Base-by-base conservation (phyloP, 2,888 invertebrate genomes). In the Machimus rusticus region DNA sequence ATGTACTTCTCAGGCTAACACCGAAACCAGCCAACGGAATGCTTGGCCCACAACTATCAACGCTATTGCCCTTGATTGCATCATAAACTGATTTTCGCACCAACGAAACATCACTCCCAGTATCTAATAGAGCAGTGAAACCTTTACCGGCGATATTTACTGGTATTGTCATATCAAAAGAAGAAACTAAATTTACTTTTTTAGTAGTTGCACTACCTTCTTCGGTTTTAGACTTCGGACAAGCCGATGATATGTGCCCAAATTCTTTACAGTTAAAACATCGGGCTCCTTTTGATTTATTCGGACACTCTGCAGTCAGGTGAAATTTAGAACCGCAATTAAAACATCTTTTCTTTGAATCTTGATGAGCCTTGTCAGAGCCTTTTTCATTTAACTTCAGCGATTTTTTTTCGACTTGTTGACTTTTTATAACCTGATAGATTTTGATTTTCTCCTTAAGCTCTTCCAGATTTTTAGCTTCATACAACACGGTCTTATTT, bases 201-300 rank as follows among this genome's bases (percentile, higher is more conserved):
- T 74, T 34, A 34, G 74, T 31, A 2, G 31, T 31, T 0, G 28
- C 1, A 16, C 34, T 6, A 31, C 14, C 23, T 39, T n/a, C 34
- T 3, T 74, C 34, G 4, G 12, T 31, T 34, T 74, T 74, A 9
- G 28, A 31, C 19, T 78, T 78, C 23, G 86, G 55, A 34, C 86
- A 88, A 76, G 57, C 74, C n/a, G 31, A 34, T 14, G 77, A 84
- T 55, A 86, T 86, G 51, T 86, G 86, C 0, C 86, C 86, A 34
- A 77, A 86, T 16, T 86, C 46, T 14, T 77, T 77, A n/a, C 86
- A 78, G n/a, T 76, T 77, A 37, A 86, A 86, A 34, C 86, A 81
- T 12, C n/a, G 2, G 14, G 43, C n/a, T 23, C 79, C 86, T 74
- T 55, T 74, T 79, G 39, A 16, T 28, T 14, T 74, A 66, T 87